phyloP scores from a whole-genome alignment of 23 tunicate species.

The Diplosoma virens region DNA sequence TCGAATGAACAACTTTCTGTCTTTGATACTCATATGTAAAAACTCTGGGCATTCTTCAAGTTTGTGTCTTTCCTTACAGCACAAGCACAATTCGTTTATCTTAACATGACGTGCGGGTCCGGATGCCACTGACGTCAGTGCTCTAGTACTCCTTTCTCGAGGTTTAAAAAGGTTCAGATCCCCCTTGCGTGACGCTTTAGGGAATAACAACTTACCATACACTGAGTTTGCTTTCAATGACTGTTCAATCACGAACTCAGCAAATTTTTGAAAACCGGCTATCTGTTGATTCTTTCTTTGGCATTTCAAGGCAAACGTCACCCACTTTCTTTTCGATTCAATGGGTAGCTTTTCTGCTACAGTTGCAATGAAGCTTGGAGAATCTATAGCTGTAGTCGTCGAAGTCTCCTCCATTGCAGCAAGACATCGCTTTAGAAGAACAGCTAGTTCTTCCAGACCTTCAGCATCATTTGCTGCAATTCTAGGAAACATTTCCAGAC shows the following conservation, averaged over 20 bases:
- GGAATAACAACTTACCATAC: conserved; percentile 11
- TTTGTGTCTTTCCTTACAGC: no score
- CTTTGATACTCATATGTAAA: no score
- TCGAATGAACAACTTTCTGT: no score
- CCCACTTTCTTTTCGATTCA: no score
- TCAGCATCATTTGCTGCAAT: conserved; percentile 4
- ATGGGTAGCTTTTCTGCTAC: no score
- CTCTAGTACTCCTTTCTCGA: no score
- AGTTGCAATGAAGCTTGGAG: not conserved
- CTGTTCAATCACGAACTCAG: conserved; percentile 14
- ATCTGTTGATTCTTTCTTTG: not conserved
- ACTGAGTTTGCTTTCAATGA: conserved; percentile 18
- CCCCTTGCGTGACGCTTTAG: not conserved
- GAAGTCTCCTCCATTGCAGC: conserved; percentile 2
- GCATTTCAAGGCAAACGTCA: not conserved
- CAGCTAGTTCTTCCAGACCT: conserved; percentile 18
- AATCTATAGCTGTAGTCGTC: not conserved
- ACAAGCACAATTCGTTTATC: no score
- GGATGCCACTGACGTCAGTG: no score
- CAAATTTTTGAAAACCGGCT: conserved; percentile 22
- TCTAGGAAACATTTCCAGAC: not conserved
- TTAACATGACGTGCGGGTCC: no score
- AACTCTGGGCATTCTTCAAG: no score
- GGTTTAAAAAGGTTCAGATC: not conserved
- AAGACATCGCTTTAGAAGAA: not conserved